Base-by-base conservation (phyloP, 2,797 vertebrate genomes). In the Channa striata region DNA sequence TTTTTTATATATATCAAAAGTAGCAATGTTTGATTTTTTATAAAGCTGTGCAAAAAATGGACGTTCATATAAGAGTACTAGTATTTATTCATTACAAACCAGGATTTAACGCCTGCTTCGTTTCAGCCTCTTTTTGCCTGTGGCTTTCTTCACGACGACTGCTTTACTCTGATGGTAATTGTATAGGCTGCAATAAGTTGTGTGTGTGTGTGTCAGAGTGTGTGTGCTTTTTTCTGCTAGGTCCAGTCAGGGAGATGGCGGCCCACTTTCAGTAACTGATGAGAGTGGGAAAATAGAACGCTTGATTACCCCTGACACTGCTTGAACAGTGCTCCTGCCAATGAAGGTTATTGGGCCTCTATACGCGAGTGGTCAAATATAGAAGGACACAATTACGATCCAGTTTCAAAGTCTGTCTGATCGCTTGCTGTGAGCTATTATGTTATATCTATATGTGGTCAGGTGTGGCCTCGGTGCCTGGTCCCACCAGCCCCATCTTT, bases 231-330 rank as follows among this genome's bases (percentile, higher is more conserved):
- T n/a, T 30, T 30, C 30, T 70, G 52, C 34, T 47, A 54, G 40
- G 85, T 84, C 87, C 80, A 80, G 89, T 87, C 77, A 42, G 75
- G 84, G 85, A 86, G 67, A 74, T 69, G 82, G 85, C 84, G 89
- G 86, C 91, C 93, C 91, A 93, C 87, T 93, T 94, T 87, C 81
- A 70, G 80, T 87, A 88, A 84, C 71, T 90, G 91, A 94, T 94
- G 90, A 91, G 86, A 88, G 90, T 77, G 79, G 89, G 88, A 93
- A 93, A 94, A 93, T 93, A 93, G 93, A 90, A 87, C 78, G 78
- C 88, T 88, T 94, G 91, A 94, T 93, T 94, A 93, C 93, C 93
- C 91, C 84, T 67, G 90, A 92, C 91, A 84, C 87, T 64, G 77
- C 88, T 87, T 71, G 65, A 82, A 82, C 77, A 33, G 44, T 54